Conservation (phyloP, 2,797 vertebrate species). For the Triplophysa yarkandensis region DNA sequence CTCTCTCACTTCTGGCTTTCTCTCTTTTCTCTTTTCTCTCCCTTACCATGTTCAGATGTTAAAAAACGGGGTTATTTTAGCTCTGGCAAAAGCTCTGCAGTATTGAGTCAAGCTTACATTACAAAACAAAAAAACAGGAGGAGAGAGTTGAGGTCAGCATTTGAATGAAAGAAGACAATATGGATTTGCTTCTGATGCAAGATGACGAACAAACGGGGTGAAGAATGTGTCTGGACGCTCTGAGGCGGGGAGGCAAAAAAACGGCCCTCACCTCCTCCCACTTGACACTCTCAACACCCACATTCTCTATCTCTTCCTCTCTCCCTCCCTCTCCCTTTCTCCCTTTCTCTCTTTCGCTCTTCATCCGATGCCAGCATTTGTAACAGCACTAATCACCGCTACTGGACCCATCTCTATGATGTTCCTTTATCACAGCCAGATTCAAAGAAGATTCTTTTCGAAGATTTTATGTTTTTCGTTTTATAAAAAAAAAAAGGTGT, state of each 20-base stretch:
- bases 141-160: constrained; percentile 29
- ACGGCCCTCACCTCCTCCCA: constrained; percentile 26
- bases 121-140: constrained; percentile 60
- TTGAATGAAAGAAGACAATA: constrained; percentile 52
- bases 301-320: constrained; percentile 15
- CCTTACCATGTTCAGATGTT: constrained; percentile 60
- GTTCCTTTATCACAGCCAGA: neutral
- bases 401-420: constrained; percentile 8
- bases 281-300: constrained; percentile 18
- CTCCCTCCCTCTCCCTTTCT: constrained; percentile 17
- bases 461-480: constrained; percentile 5
- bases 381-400: constrained; percentile 12
- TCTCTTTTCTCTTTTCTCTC: constrained; percentile 39
- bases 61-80: constrained; percentile 50
- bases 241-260: constrained; percentile 19
- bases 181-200: constrained; percentile 44
- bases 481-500: constrained; percentile 1
- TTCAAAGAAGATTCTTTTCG: neutral
- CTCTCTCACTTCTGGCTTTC: constrained; percentile 3
- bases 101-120: constrained; percentile 41
- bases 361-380: constrained; percentile 40
- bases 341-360: constrained; percentile 41
- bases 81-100: constrained; percentile 48
- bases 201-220: constrained; percentile 25
- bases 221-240: constrained; percentile 18